Conservation (phyloP, 2,888 invertebrate genomes). For the Cephonodes hylas region DNA sequence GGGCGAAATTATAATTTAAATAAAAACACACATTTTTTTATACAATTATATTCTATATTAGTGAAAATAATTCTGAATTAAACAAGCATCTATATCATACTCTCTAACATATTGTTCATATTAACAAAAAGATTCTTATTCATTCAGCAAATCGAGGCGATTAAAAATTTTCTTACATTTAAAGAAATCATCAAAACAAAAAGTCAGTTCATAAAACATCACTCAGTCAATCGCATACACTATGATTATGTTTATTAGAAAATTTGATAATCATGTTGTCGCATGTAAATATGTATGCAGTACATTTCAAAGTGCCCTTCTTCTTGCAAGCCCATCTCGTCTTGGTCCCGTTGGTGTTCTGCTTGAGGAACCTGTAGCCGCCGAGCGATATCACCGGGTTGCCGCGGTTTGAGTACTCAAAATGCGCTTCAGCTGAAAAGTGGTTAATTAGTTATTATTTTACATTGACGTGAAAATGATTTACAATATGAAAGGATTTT, state of each 20-base stretch:
- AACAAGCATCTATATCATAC: too few relatives aligned
- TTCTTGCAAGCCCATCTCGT: slow-evolving; percentile 40
- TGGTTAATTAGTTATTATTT: background rate
- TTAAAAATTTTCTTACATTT: too few relatives aligned
- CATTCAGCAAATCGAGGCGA: too few relatives aligned
- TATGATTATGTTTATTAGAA: slow-evolving; percentile 17
- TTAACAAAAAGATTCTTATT: too few relatives aligned
- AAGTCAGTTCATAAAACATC: background rate
- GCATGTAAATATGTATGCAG: slow-evolving; percentile 31
- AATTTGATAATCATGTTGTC: slow-evolving; percentile 25
- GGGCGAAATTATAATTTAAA: too few relatives aligned
- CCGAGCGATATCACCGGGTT: slow-evolving; percentile 32
- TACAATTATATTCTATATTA: too few relatives aligned
- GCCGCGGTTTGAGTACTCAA: slow-evolving; percentile 29
- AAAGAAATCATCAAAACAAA: too few relatives aligned
- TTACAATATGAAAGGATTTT: background rate
- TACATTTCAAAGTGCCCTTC: slow-evolving; percentile 30
- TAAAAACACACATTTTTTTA: too few relatives aligned
- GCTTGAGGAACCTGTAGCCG: slow-evolving; percentile 29
- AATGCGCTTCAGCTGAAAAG: slow-evolving; percentile 18
- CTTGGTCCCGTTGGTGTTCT: slow-evolving; percentile 20
- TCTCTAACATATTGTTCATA: too few relatives aligned
- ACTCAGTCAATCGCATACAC: background rate
- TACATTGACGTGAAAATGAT: background rate
- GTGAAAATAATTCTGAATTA: too few relatives aligned